Percentiles rank a stretch among this genome's conserved stretches.
Conservation (phyloP, 2,888 invertebrate species). For the Caenorhabditis sulstoni region DNA sequence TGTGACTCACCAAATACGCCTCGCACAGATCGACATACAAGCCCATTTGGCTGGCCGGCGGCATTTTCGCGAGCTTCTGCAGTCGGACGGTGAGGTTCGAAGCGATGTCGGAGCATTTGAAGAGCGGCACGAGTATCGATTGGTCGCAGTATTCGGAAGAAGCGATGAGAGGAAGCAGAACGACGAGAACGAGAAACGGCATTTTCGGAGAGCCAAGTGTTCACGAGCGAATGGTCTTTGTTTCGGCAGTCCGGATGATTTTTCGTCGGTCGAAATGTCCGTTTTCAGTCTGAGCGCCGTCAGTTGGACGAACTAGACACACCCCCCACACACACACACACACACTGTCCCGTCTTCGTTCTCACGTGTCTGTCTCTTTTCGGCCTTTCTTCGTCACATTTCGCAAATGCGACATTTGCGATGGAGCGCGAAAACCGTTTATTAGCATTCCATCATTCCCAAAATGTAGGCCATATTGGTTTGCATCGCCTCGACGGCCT, state of each 20-base stretch:
- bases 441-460: slow-evolving; percentile 45
- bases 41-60: slow-evolving; percentile 26
- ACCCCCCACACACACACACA: no score
- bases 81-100: slow-evolving; percentile 21
- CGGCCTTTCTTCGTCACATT: neutral
- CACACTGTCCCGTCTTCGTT: no score
- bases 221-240: no score
- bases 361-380: neutral
- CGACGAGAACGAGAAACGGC: no score
- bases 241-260: neutral
- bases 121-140: slow-evolving; percentile 17
- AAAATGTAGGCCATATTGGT: slow-evolving; percentile 33
- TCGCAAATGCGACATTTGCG: neutral
- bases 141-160: slow-evolving; percentile 26
- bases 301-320: no score
- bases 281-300: no score
- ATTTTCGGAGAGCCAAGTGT: neutral
- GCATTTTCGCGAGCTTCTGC: slow-evolving; percentile 21
- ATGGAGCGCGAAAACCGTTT: neutral
- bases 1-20: slow-evolving; percentile 25
- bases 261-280: neutral
- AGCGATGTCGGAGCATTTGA: slow-evolving; percentile 33
- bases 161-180: neutral
- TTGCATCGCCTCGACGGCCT: slow-evolving; percentile 27
- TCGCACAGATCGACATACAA: slow-evolving; percentile 21